These are phyloP conservation scores for Agrochola lota DNA, from an alignment of 2,888 invertebrate genomes.

Conservation along the genomic window DNA sequence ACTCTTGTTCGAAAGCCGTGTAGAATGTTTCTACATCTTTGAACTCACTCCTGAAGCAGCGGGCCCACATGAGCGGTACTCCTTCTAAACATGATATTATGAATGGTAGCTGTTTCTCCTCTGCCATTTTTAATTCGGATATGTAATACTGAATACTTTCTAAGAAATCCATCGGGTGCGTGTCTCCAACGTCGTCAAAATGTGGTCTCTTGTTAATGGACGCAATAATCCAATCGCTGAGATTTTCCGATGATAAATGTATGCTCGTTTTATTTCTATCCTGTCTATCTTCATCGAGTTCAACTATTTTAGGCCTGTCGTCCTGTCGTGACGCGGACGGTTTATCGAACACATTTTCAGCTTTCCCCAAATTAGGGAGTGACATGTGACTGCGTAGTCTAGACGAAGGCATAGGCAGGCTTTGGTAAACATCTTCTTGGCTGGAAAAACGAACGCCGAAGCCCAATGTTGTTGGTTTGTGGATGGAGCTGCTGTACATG, in stretches of 20 bases:
- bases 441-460: constrained; percentile 88
- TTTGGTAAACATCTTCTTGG: constrained; percentile 86
- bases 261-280: constrained; percentile 73
- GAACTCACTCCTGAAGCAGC: constrained; percentile 86
- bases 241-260: constrained; percentile 82
- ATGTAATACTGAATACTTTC: constrained; percentile 86
- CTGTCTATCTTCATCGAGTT: constrained; percentile 82
- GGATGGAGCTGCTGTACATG: constrained; percentile 82
- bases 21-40: constrained; percentile 82
- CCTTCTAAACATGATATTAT: constrained; percentile 87
- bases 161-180: constrained; percentile 87
- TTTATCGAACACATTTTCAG: constrained; percentile 78
- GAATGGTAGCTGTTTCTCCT: constrained; percentile 84
- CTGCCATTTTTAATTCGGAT: constrained; percentile 82
- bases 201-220: constrained; percentile 85
- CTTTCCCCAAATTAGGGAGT: constrained; percentile 86
- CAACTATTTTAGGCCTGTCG: constrained; percentile 81
- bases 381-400: constrained; percentile 87
- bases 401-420: constrained; percentile 87
- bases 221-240: constrained; percentile 85
- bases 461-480: constrained; percentile 85
- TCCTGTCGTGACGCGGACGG: constrained; percentile 73
- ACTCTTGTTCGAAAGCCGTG: constrained; percentile 85
- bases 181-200: constrained; percentile 85
- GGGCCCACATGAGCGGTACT: constrained; percentile 87